phyloP scores from a whole-genome alignment of 92 coral and sea anemone genomes.

The Plumapathes pennacea region DNA sequence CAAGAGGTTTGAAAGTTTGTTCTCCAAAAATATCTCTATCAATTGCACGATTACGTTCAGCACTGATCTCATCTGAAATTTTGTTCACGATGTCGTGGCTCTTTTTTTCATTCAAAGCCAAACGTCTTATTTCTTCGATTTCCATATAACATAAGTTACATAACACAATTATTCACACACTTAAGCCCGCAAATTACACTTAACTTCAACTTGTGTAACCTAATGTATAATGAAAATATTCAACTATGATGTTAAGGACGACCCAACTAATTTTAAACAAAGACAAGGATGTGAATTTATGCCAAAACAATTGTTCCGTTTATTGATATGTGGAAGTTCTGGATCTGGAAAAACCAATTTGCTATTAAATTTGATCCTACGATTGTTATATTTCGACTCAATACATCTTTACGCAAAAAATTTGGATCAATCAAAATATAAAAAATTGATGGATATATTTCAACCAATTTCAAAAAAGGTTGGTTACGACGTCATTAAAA shows the following conservation, averaged over 20 bases:
- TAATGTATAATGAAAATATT: slow-evolving; percentile 9
- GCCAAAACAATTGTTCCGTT: neutral
- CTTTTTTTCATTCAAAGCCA: no score
- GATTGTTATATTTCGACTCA: neutral
- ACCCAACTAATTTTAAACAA: no score
- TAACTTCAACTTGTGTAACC: slow-evolving; percentile 1
- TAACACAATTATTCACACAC: no score
- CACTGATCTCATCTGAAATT: no score
- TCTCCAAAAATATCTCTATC: no score
- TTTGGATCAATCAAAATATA: neutral
- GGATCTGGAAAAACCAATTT: slow-evolving; percentile 12
- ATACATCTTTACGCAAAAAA: neutral
- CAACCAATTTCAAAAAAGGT: neutral
- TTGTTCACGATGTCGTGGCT: no score
- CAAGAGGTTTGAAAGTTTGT: no score
- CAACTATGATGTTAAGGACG: slow-evolving; percentile 10
- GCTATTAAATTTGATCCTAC: neutral
- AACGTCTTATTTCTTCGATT: no score
- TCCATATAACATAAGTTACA: no score
- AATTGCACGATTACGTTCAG: no score
- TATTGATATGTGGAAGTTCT: neutral
- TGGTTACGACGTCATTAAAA: neutral
- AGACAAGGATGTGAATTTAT: neutral
- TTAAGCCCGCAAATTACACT: neutral
- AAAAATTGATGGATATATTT: neutral